Percentiles rank a stretch among this genome's conserved stretches.
Evolutionary conservation across 2,113 vertebrate genomes (phyloP).

Genomic region (Crotophaga sulcirostris): DNA sequence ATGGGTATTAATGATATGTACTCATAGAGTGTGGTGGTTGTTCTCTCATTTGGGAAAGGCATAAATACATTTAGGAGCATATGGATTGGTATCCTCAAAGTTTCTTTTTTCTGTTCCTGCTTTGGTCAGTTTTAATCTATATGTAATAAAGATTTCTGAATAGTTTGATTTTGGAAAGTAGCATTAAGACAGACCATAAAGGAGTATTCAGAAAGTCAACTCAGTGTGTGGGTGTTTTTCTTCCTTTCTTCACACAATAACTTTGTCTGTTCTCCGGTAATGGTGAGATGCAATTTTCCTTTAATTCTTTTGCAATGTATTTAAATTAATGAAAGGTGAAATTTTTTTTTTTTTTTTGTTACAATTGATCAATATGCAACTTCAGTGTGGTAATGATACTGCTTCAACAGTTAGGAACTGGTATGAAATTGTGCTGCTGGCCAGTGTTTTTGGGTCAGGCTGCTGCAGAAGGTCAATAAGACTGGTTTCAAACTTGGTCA

Average conservation of each 20-base stretch:
- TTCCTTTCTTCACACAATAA: background rate
- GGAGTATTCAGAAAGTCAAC: background rate
- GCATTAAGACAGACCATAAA: background rate
- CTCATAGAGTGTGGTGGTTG: background rate
- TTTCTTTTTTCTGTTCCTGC: background rate
- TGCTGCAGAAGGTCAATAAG: background rate
- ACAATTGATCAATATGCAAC: background rate
- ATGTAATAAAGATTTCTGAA: background rate
- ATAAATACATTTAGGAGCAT: background rate
- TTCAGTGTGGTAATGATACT: background rate
- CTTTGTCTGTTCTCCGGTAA: background rate
- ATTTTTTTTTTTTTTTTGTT: background rate
- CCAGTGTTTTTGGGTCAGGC: background rate
- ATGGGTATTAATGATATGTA: background rate
- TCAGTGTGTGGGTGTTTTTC: background rate
- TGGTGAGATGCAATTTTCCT: background rate
- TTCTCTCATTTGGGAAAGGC: background rate
- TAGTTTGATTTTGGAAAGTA: background rate
- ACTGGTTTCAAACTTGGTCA: background rate
- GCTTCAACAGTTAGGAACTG: background rate
- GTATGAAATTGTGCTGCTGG: background rate
- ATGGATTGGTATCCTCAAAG: background rate
- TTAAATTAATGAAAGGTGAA: slow-evolving; percentile 3
- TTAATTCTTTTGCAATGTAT: background rate
- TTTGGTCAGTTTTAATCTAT: background rate